These are phyloP conservation scores for Arrhamphus sclerolepis DNA, from an alignment of 2,797 vertebrate genomes.

Conservation along the genomic window DNA sequence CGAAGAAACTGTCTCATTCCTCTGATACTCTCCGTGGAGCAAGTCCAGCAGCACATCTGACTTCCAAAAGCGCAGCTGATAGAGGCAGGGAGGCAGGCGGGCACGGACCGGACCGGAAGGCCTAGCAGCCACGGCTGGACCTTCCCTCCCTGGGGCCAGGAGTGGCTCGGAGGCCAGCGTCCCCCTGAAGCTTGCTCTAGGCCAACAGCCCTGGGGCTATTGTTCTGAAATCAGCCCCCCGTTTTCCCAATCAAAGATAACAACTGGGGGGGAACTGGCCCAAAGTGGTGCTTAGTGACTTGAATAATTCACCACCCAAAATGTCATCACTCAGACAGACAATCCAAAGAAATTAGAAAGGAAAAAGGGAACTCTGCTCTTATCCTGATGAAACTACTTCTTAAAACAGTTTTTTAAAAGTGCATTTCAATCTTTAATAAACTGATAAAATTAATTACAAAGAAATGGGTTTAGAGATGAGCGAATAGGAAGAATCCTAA, in stretches of 20 bases:
- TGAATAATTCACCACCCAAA: slow-evolving; percentile 82
- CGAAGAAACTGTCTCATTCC: slow-evolving; percentile 58
- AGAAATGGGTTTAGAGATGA: slow-evolving; percentile 44
- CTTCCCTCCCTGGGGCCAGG: slow-evolving; percentile 62
- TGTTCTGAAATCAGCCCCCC: slow-evolving; percentile 80
- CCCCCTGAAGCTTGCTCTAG: slow-evolving; percentile 73
- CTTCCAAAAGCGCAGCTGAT: slow-evolving; percentile 49
- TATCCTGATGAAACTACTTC: slow-evolving; percentile 55
- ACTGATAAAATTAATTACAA: slow-evolving; percentile 52
- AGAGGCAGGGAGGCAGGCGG: slow-evolving; percentile 43
- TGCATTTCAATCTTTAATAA: slow-evolving; percentile 77
- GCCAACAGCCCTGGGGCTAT: slow-evolving; percentile 81
- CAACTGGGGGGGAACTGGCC: slow-evolving; percentile 71
- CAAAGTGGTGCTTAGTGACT: slow-evolving; percentile 77
- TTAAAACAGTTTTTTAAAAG: slow-evolving; percentile 55
- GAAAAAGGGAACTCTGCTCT: slow-evolving; percentile 28
- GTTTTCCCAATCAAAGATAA: slow-evolving; percentile 83
- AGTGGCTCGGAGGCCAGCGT: slow-evolving; percentile 66
- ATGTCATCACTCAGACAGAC: slow-evolving; percentile 71
- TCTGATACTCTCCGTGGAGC: slow-evolving; percentile 68
- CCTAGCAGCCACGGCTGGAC: slow-evolving; percentile 63
- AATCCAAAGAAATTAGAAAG: slow-evolving; percentile 41
- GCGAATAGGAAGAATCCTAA: slow-evolving; percentile 57
- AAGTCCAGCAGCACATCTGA: slow-evolving; percentile 50
- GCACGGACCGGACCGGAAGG: slow-evolving; percentile 59